Evolutionary conservation across 2,888 invertebrate genomes (phyloP).

Genomic region (Drosophila subsilvestris): DNA sequence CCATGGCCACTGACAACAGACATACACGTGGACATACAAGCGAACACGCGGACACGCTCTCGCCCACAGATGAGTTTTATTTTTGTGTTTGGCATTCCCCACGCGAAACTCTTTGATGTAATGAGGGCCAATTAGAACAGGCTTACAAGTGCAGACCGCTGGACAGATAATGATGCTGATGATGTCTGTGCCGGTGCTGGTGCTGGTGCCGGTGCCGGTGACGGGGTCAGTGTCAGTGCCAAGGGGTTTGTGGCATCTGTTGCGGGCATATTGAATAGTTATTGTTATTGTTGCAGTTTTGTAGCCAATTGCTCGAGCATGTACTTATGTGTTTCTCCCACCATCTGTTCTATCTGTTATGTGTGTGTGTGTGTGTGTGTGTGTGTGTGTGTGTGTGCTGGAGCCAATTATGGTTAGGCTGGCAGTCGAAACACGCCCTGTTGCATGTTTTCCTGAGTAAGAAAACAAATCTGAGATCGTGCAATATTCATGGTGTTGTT

Average conservation of each 20-base stretch:
- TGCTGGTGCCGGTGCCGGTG: background rate
- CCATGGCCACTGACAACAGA: constrained; percentile 1
- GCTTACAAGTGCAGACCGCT: constrained; percentile 62
- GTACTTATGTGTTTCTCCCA: constrained; percentile 28
- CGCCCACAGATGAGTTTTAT: constrained; percentile 59
- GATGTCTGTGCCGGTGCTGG: background rate
- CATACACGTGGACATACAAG: background rate
- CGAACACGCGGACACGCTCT: background rate
- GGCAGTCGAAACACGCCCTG: constrained; percentile 51
- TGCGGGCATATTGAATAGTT: constrained; percentile 76
- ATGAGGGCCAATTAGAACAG: constrained; percentile 70
- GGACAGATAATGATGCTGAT: constrained; percentile 1
- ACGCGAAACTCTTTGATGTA: constrained; percentile 76
- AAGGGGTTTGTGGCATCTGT: constrained; percentile 63
- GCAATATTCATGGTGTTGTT: constrained; percentile 17
- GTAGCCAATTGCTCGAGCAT: constrained; percentile 73
- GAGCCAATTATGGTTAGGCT: constrained; percentile 47
- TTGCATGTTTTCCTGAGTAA: constrained; percentile 55
- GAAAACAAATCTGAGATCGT: constrained; percentile 7
- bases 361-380: constrained; percentile 31
- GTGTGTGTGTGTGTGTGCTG: constrained; percentile 21
- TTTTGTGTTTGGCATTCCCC: constrained; percentile 67
- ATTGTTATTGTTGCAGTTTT: constrained; percentile 80
- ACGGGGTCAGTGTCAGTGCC: constrained; percentile 28
- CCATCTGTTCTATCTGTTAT: constrained; percentile 13